Percentiles rank a stretch among this genome's conserved stretches.
Evolutionary conservation across 2,888 invertebrate species (phyloP).

Genomic region (Orchesella flavescens): DNA sequence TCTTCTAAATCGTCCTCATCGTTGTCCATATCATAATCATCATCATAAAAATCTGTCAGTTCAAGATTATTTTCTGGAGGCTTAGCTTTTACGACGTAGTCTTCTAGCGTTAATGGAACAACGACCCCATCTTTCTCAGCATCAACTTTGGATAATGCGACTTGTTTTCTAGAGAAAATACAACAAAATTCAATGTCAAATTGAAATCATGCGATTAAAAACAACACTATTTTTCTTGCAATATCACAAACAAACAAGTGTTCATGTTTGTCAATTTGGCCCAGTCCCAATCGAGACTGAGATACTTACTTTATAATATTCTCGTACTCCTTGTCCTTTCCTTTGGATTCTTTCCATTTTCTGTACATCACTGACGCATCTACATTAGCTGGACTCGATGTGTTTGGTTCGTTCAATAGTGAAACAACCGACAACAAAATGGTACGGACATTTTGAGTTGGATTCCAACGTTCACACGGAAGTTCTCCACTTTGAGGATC

Average conservation of each 20-base stretch:
- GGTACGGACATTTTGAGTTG: slow-evolving; percentile 99
- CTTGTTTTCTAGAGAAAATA: slow-evolving; percentile 88
- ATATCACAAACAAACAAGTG: neutral
- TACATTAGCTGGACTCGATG: slow-evolving; percentile 96
- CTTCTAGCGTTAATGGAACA: slow-evolving; percentile 97
- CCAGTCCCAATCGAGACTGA: neutral
- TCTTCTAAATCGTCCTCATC: slow-evolving; percentile 75
- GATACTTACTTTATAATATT: slow-evolving; percentile 91
- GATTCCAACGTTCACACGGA: slow-evolving; percentile 99
- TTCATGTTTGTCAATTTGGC: neutral
- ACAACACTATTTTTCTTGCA: neutral
- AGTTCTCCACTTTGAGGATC: slow-evolving; percentile 99
- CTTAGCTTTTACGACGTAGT: slow-evolving; percentile 95
- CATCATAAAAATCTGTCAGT: slow-evolving; percentile 96
- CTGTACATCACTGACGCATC: slow-evolving; percentile 99
- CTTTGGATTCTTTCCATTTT: slow-evolving; percentile 98
- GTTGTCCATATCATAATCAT: slow-evolving; percentile 89
- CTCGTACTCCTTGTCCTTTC: slow-evolving; percentile 98
- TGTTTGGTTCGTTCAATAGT: slow-evolving; percentile 98
- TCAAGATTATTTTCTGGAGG: slow-evolving; percentile 88
- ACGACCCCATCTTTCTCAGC: slow-evolving; percentile 97
- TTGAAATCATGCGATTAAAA: slow-evolving; percentile 12
- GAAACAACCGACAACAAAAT: slow-evolving; percentile 98
- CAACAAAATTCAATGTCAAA: slow-evolving; percentile 25
- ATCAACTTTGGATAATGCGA: slow-evolving; percentile 92